phyloP scores from a whole-genome alignment of 2,888 invertebrate species.

The Eugnorisma glareosa region DNA sequence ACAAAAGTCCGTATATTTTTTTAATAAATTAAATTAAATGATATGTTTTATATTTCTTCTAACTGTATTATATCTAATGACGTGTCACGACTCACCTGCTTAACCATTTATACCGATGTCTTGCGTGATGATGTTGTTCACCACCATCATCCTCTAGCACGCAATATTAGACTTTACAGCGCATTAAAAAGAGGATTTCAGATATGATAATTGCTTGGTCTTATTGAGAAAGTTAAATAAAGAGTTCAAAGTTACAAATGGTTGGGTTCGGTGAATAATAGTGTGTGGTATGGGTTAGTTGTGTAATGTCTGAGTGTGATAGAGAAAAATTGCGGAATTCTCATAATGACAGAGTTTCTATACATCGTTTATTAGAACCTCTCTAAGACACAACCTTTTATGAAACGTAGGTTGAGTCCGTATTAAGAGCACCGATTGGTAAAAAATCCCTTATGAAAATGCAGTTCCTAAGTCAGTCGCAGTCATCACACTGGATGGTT shows the following conservation, averaged over 20 bases:
- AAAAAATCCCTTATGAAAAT: neutral
- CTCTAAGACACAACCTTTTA: neutral
- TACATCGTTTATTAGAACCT: neutral
- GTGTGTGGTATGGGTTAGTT: constrained; percentile 26
- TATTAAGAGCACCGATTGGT: neutral
- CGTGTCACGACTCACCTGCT: constrained; percentile 65
- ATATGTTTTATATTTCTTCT: constrained; percentile 57
- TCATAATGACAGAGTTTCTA: neutral
- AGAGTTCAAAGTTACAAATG: constrained; percentile 65
- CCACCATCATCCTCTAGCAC: constrained; percentile 13
- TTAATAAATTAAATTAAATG: constrained; percentile 70
- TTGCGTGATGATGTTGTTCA: constrained; percentile 47
- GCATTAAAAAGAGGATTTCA: neutral
- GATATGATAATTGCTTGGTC: constrained; percentile 36
- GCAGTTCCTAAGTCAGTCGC: neutral
- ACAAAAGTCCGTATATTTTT: constrained; percentile 38
- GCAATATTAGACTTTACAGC: constrained; percentile 50
- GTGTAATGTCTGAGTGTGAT: constrained; percentile 16
- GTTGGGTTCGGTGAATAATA: constrained; percentile 53
- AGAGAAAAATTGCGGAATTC: neutral
- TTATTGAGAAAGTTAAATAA: constrained; percentile 57
- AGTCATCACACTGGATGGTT: neutral
- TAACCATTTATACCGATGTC: constrained; percentile 63
- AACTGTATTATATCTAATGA: constrained; percentile 66
- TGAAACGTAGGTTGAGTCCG: neutral